Base-by-base conservation (phyloP, 2,113 vertebrate species). In the Pagrus major region DNA sequence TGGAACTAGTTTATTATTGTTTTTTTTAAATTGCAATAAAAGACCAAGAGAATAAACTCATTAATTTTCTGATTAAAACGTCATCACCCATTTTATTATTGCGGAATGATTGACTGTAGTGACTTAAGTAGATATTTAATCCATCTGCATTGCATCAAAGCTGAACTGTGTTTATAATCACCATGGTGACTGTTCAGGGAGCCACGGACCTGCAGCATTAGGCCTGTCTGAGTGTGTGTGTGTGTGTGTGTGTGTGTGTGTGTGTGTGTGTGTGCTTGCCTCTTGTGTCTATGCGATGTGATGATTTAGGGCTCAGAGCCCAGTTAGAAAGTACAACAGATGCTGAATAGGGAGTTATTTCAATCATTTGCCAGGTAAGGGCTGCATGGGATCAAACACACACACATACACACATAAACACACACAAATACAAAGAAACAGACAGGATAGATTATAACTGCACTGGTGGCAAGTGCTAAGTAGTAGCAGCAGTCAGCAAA, bases 261-360 rank as follows among this genome's bases (percentile, higher is more conserved):
- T 49, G 46, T 51, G 46, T 16, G 65, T 47, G 41, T 65, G 61
- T 12, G 27, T 1, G 55, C 6, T 1, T 52, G 35, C 35, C 25
- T 59, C 52, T 29, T 44, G 20, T 74, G 75, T 72, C 15, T 51
- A 33, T 72, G 42, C 46, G 31, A 49, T 66, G 11, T 1, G 18
- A n/a, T 42, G 55, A 44, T 70, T 79, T 65, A 64, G 35, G 51
- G 72, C 73, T 81, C 73, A 80, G 60, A 83, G 82, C 73, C 23
- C 82, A 70, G 35, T 37, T 55, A 81, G 9, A 74, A 75, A 82
- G 71, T 46, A 71, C 59, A 72, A 73, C 46, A 76, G 47, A 81
- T 84, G 83, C 78, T 83, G 60, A 88, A 86, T 64, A 25, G 55
- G 78, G 68, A 68, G 55, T 83, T 86, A 80, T 77, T 85, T 80